Percentiles rank a stretch among this genome's conserved stretches.
Evolutionary conservation across 2,113 vertebrate species (phyloP).

Genomic region (Pheucticus melanocephalus): DNA sequence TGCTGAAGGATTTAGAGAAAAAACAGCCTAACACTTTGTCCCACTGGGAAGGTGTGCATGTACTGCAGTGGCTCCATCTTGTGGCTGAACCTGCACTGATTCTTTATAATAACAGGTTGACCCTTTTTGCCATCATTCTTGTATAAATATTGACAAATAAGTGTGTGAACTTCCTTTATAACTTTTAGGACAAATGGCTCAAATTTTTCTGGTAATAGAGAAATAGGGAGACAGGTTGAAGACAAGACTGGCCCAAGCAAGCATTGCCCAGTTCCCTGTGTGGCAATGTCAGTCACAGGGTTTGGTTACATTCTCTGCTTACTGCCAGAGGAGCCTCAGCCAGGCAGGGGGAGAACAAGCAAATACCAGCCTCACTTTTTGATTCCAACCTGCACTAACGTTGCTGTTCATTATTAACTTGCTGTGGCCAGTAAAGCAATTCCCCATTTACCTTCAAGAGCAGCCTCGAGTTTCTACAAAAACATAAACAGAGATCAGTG

Average conservation of each 20-base stretch:
- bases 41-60: background rate
- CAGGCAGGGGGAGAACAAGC: background rate
- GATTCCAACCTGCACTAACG: background rate
- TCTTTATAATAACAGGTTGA: background rate
- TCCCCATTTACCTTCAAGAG: background rate
- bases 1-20: background rate
- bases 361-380: background rate
- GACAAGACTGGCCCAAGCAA: background rate
- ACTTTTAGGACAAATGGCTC: background rate
- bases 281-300: background rate
- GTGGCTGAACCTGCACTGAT: background rate
- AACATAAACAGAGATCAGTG: background rate
- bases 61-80: constrained; percentile 48
- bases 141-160: background rate
- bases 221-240: background rate
- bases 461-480: background rate
- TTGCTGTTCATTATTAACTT: background rate
- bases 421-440: background rate
- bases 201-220: background rate
- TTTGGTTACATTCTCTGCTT: background rate
- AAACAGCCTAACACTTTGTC: background rate
- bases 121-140: background rate
- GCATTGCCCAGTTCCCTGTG: background rate
- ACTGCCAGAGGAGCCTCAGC: background rate
- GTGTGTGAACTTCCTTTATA: background rate